Base-by-base conservation (phyloP, 2,113 vertebrate genomes). In the Coregonus clupeaformis region DNA sequence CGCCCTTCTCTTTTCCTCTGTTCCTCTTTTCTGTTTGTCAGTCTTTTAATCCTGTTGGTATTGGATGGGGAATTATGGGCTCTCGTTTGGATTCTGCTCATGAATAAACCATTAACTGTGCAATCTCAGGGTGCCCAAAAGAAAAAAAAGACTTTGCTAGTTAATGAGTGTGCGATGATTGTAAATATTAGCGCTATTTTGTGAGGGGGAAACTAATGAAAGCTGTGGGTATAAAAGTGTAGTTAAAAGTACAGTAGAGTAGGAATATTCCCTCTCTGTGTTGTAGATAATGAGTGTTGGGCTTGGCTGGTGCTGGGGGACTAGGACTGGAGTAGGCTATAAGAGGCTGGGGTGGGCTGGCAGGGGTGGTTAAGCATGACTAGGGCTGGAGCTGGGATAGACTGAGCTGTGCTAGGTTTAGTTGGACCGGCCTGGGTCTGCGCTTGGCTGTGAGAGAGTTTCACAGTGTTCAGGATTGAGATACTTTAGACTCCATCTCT, bases 41-140 rank as follows among this genome's bases (percentile, higher is more conserved):
- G 69, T 82, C 82, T 77, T 83, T 75, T 90, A 89, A 88, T 90
- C 78, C 83, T 81, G 77, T 76, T 78, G 73, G 82, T 68, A 82
- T 88, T 81, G 74, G 78, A 83, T 83, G 64, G 78, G 80, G 82
- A 88, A 77, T 82, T 86, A 79, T 78, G 75, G 64, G 82, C 81
- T 83, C 82, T 85, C 42, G 3, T 89, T 85, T 82, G 65, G 69
- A 73, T 85, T 70, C 25, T 25, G 30, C 77, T 89, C 80, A 90
- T 91, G 82, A 90, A 89, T 91, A 86, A 82, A 85, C 76, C 78
- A 88, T 90, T 66, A 77, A 27, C 75, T 64, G 42, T 2, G 25
- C 76, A 73, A 67, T 85, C 77, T 83, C 65, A 24, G n/a, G 65
- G 73, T 68, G 69, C 72, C 57, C 66, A 0, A 30, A 73, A 14